A percentile compares a stretch with the other conserved stretches of the same genome.
These are phyloP conservation scores for Dreissena polymorpha DNA, from an alignment of 1,140 invertebrate species.

Conservation along the genomic window DNA sequence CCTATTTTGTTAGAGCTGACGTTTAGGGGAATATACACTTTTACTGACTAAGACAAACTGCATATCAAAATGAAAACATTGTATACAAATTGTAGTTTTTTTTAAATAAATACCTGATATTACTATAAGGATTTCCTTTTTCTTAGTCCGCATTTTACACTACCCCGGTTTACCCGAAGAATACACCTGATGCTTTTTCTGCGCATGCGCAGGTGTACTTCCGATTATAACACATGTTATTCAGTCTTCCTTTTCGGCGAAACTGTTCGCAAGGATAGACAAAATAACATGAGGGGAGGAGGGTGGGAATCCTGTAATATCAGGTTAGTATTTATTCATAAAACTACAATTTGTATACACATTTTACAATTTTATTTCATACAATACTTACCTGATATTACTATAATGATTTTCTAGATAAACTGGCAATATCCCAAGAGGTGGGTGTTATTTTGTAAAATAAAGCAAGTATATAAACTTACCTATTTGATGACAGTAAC, in stretches of 20 bases:
- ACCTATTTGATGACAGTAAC: neutral
- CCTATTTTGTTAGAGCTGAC: too few relatives aligned
- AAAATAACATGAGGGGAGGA: neutral
- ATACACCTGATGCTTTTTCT: neutral
- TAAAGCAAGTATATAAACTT: neutral
- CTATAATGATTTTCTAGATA: conserved; percentile 27
- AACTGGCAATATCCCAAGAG: conserved; percentile 16
- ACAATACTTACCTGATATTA: conserved; percentile 46
- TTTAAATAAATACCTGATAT: conserved; percentile 37
- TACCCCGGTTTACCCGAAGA: conserved; percentile 18
- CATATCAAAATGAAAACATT: conserved; percentile 13
- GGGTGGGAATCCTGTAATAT: conserved; percentile 13
- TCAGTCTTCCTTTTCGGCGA: conserved; percentile 29
- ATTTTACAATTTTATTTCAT: conserved; percentile 43
- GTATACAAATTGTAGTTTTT: conserved; percentile 33
- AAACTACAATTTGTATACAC: conserved; percentile 30
- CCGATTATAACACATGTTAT: conserved; percentile 7
- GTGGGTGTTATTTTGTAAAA: conserved; percentile 24
- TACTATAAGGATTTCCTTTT: conserved; percentile 18
- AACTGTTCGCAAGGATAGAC: conserved; percentile 17
- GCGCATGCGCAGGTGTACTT: neutral
- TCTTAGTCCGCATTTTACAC: conserved; percentile 21
- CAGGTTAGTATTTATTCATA: conserved; percentile 44
- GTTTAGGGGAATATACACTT: too few relatives aligned
- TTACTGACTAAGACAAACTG: too few relatives aligned